Evolutionary conservation across 2,113 vertebrate genomes (phyloP), one percentile per base, ranked within the genome.

Genomic region (Chamaetylas fuelleborni): DNA sequence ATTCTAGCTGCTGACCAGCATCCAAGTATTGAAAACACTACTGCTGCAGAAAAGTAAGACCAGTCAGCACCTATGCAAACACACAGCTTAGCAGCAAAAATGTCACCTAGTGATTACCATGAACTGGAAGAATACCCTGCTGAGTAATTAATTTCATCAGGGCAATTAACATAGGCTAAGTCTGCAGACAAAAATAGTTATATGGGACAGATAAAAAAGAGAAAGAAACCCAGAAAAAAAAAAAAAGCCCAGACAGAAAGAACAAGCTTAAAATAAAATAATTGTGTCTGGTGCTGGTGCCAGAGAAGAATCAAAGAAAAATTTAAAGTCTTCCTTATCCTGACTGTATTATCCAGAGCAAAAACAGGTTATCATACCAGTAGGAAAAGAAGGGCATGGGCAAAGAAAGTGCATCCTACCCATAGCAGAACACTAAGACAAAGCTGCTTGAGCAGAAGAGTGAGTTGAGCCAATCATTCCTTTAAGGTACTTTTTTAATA

Each of bases 31-130:
- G 83, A 88, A 88, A 92, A 81, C 36, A 93, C 65, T 86, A 43
- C 60, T 81, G 89, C 86, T 85, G 86, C 8, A 42, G 87, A 87
- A 81, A 77, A 85, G 81, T 50, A 42, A 94, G 78, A 78, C 81
- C 81, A 92, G 74, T 79, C 84, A 95, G 91, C 93, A 93, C 73
- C 87, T 93, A 89, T 51, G 71, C 78, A 93, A 94, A 95, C 73
- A 92, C 73, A 76, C 54, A 79, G 81, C 89, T 94, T 65, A 90
- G 70, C 78, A 85, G 70, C 73, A 76, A 92, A 94, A 91, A 53
- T n/a, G 65, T 65, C 84, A 92, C 38, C 53, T 34, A 72, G 80
- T 73, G 80, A 95, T 57, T 86, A 92, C 34, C 60, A 81, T 34
- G 54, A 93, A 81, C 16, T 76, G 48, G 87, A 89, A 92, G 89